Evolutionary conservation across 2,888 invertebrate species (phyloP).

Genomic region (Sarcophaga variegata): DNA sequence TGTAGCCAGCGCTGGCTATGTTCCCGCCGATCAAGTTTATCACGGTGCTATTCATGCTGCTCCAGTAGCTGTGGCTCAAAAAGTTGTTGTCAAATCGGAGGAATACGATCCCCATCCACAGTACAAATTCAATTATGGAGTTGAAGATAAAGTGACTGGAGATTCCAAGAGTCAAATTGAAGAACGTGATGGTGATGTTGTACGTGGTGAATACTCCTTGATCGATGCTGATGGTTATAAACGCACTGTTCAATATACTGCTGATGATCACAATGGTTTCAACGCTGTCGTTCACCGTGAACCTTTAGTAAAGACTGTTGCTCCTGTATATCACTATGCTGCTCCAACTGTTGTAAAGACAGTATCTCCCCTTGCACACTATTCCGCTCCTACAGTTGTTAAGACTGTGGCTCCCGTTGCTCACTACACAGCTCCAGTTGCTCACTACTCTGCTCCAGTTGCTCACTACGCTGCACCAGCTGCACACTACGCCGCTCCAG

Average conservation of each 20-base stretch:
- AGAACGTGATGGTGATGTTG: background rate
- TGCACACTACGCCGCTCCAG: conserved; percentile 54
- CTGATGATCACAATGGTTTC: background rate
- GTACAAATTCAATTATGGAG: conserved; percentile 78
- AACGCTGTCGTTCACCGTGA: background rate
- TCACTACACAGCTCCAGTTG: conserved; percentile 60
- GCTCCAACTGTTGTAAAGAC: conserved; percentile 1
- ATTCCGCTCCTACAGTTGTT: background rate
- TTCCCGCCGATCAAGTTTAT: conserved; percentile 72
- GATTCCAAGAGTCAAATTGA: background rate
- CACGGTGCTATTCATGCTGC: conserved; percentile 63
- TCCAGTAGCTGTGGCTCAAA: conserved; percentile 58
- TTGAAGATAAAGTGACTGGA: conserved; percentile 76
- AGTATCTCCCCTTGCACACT: conserved; percentile 4
- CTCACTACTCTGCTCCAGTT: conserved; percentile 23
- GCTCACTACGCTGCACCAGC: background rate
- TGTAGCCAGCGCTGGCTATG: conserved; percentile 77
- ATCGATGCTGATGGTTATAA: background rate
- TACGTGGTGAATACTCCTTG: background rate
- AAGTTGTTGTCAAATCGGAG: conserved; percentile 51
- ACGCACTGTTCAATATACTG: background rate
- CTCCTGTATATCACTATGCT: conserved; percentile 69
- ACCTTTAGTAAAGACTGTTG: conserved; percentile 22
- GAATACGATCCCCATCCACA: conserved; percentile 79
- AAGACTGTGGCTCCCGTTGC: conserved; percentile 22